These are phyloP conservation scores for Acleris laterana DNA, from an alignment of 2,888 invertebrate genomes.

Conservation along the genomic window DNA sequence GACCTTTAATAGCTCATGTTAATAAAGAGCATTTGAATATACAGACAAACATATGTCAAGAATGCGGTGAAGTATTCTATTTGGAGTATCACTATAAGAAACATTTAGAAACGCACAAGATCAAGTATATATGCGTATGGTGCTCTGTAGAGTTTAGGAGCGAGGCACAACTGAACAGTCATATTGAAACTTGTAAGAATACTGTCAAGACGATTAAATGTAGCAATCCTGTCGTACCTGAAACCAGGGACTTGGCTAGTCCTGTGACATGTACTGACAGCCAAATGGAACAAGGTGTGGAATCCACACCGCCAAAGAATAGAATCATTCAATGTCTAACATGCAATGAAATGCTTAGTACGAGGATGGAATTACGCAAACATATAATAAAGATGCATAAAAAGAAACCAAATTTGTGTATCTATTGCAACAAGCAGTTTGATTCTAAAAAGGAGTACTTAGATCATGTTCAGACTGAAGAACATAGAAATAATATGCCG, in stretches of 20 bases:
- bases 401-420: constrained; percentile 30
- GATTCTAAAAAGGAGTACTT: constrained; percentile 24
- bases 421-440: constrained; percentile 29
- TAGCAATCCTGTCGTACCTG: constrained; percentile 5
- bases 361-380: constrained; percentile 5
- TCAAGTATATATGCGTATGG: constrained; percentile 6
- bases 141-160: constrained; percentile 17
- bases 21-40: constrained; percentile 29
- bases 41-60: constrained; percentile 12
- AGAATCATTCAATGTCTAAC: constrained; percentile 10
- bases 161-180: constrained; percentile 6
- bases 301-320: neutral
- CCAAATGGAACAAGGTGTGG: neutral
- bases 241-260: constrained; percentile 13
- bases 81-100: constrained; percentile 11
- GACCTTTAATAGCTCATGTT: constrained; percentile 18
- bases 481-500: constrained; percentile 15
- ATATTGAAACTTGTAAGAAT: constrained; percentile 6
- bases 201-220: constrained; percentile 11
- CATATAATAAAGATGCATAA: constrained; percentile 23
- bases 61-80: constrained; percentile 21
- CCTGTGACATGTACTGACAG: neutral
- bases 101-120: constrained; percentile 16
- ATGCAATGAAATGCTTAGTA: constrained; percentile 16
- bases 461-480: constrained; percentile 21